Base-by-base conservation (phyloP, 2,888 invertebrate genomes). In the Euproctis similis region DNA sequence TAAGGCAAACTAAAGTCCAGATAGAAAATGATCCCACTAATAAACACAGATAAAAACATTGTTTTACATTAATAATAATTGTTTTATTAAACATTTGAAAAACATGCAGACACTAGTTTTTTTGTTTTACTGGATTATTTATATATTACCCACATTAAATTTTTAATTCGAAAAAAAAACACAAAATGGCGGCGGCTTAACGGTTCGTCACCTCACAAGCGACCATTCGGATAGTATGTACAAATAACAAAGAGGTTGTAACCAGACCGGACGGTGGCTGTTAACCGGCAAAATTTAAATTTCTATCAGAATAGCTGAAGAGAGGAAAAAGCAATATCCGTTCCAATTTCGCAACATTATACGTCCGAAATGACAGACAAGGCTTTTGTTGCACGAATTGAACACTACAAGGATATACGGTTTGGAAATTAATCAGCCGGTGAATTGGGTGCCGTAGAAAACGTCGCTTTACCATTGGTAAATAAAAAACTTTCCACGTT, bases 231-330 rank as follows among this genome's bases (percentile, higher is more conserved):
- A 58, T 53, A 54, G n/a, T 52, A 66, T 59, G 53, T 59, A 58
- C 57, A 67, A 74, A 59, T 59, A 70, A 76, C 76, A 76, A 77
- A 75, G 72, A 53, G 53, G 50, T 49, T 14, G 46, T 46, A 53
- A 54, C 59, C 58, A 62, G 59, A 59, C 72, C 84, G 84, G 81
- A 78, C 73, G 73, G 61, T 59, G 59, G 66, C 78, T 73, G 75
- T 82, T 81, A 77, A 72, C 71, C 76, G 78, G 78, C 78, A 75
- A 80, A 82, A 82, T 82, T 80, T 70, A 75, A 82, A 82, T 78
- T 78, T 76, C 75, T 64, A 71, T 65, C 72, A 69, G 73, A 77
- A 80, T 72, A 73, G 67, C 68, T 58, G 60, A 52, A 57, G 67
- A 75, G 75, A 75, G 75, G 77, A 76, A 77, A 76, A 65, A 67